Evolutionary conservation across 2,888 invertebrate species (phyloP).

Genomic region (Eristalis pertinax): DNA sequence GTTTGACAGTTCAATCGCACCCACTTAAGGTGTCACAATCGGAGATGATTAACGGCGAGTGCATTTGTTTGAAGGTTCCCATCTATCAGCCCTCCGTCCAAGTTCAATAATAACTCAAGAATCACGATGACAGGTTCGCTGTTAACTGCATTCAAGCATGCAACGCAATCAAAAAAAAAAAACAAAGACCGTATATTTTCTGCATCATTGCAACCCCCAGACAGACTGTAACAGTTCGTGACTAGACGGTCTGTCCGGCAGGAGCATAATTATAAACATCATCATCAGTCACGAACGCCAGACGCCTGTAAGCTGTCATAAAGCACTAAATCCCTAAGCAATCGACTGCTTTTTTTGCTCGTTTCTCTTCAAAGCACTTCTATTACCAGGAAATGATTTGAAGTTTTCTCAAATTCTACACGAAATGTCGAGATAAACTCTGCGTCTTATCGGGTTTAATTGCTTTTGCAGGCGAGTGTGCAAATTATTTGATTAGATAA

Average conservation of each 20-base stretch:
- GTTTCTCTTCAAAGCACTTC: background rate
- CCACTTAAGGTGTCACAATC: background rate
- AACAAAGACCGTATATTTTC: background rate
- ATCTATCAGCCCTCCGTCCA: background rate
- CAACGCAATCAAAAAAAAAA: background rate
- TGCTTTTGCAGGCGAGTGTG: background rate
- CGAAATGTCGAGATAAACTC: background rate
- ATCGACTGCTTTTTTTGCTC: background rate
- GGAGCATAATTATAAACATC: constrained; percentile 8
- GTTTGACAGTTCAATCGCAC: too few relatives aligned
- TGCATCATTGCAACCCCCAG: background rate
- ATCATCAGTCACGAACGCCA: background rate
- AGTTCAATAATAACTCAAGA: background rate
- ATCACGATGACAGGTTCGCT: background rate
- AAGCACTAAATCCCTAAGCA: background rate
- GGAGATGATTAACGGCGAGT: background rate
- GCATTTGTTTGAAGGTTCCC: background rate
- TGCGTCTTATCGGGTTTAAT: background rate
- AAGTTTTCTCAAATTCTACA: background rate
- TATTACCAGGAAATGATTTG: background rate
- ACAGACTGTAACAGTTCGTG: constrained; percentile 10
- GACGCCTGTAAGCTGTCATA: background rate
- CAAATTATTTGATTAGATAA: constrained; percentile 1
- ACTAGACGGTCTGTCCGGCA: background rate
- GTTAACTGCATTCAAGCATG: background rate